Evolutionary conservation across 2,888 invertebrate species (phyloP), one percentile per base, ranked within the genome.

Genomic region (Aproaerema taeniolella): DNA sequence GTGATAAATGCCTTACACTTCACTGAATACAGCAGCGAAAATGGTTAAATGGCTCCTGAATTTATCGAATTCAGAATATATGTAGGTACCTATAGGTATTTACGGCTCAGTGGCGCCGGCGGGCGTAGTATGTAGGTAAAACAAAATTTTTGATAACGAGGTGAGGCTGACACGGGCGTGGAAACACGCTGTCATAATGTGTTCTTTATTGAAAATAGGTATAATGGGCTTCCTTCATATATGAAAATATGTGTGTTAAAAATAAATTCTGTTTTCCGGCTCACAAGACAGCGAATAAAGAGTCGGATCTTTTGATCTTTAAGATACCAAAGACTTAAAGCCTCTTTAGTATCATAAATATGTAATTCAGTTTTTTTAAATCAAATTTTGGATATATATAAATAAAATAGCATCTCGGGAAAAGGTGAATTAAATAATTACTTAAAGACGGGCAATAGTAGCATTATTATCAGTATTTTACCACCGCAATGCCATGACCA

Each of bases 1-100:
- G 56, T 64, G 64, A 65, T 62, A 57, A 63, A 63, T 63, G 59
- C 49, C 52, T 56, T 45, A 56, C 57, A 61, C 55, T 57, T 55
- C 57, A 59, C 45, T 55, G 55, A 55, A 49, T 58, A 52, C 54
- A 49, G 53, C 50, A 50, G 47, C 55, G 45, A 54, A 55, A 57
- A 55, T 55, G 53, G 55, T 57, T 58, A 63, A 64, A 61, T 55
- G 61, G 52, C 53, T 55, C 45, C 50, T 43, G 45, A 56, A 58
- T 58, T 53, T 58, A 52, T 54, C 50, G 52, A 50, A 39, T 42
- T 46, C 38, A 31, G 37, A 28, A 43, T 36, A 31, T n/a, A 30
- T n/a, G 9, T 20, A 13, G 10, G 17, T 28, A 20, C 34, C n/a
- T 31, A 9, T 10, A 25, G 13, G 12, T 11, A n/a, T n/a, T n/a